These are phyloP conservation scores for Propithecus perrieri DNA, from an alignment of 2,797 vertebrate genomes.

Conservation along the genomic window DNA sequence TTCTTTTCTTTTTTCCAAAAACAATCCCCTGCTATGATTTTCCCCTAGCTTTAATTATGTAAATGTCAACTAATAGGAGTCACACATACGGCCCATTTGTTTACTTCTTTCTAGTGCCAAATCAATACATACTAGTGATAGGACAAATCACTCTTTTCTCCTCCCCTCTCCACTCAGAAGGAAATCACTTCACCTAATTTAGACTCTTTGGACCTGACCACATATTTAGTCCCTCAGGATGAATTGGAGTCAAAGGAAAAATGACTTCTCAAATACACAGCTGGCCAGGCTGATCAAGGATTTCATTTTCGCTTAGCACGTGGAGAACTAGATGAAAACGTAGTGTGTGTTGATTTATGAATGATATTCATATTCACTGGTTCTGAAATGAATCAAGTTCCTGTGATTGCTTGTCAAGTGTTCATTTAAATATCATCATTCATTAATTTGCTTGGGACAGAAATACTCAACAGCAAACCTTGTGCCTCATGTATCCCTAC, in stretches of 20 bases:
- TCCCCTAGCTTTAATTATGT: background rate
- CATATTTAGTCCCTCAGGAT: background rate
- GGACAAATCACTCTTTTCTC: background rate
- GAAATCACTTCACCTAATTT: slow-evolving; percentile 49
- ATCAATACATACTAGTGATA: background rate
- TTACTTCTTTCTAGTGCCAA: slow-evolving; percentile 2
- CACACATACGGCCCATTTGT: background rate
- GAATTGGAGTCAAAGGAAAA: slow-evolving; percentile 47
- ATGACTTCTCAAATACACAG: background rate
- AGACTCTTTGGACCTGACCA: background rate
- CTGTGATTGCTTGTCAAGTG: slow-evolving; percentile 31
- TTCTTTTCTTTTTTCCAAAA: slow-evolving; percentile 6
- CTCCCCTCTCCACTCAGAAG: background rate
- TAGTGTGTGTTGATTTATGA: slow-evolving; percentile 3
- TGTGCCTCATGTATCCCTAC: background rate
- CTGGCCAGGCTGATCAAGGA: background rate
- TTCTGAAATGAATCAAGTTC: slow-evolving; percentile 38
- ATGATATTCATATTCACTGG: background rate
- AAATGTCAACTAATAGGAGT: slow-evolving; percentile 16
- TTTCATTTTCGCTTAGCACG: slow-evolving; percentile 18
- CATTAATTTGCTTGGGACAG: background rate
- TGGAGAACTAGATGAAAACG: background rate
- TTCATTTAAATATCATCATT: background rate
- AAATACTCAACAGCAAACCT: slow-evolving; percentile 14
- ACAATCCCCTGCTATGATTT: background rate